A percentile compares a stretch with the other conserved stretches of the same genome.
phyloP scores from a whole-genome alignment of 2,113 vertebrate species.

The Oncorhynchus clarkii region DNA sequence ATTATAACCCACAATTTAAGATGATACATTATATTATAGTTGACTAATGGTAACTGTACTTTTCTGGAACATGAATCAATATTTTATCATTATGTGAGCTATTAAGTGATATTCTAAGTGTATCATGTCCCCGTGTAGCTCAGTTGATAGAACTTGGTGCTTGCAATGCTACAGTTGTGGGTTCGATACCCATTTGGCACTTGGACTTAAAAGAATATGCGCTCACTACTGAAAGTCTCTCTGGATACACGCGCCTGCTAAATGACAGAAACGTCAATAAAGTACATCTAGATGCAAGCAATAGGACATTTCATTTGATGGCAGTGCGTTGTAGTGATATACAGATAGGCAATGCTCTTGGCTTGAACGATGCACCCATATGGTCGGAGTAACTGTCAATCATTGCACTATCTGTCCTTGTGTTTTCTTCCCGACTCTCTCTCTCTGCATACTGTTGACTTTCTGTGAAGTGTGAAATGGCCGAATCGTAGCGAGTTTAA shows the following conservation, averaged over 20 bases:
- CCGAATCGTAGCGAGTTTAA: conserved; percentile 34
- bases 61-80: not conserved
- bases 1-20: not conserved
- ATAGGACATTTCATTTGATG: not conserved
- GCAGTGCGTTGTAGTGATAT: not conserved
- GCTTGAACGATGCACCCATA: conserved; percentile 9
- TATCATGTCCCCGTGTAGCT: too few species aligned
- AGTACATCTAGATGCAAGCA: not conserved
- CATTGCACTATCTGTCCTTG: conserved; percentile 37
- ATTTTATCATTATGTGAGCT: not conserved
- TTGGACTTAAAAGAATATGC: too few species aligned
- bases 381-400: conserved; percentile 49
- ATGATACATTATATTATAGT: too few species aligned
- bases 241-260: too few species aligned
- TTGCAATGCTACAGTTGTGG: too few species aligned
- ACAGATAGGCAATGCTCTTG: not conserved
- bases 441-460: too few species aligned
- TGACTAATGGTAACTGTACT: not conserved
- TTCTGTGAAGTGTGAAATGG: conserved; percentile 32
- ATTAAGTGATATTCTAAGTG: too few species aligned
- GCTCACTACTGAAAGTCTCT: too few species aligned
- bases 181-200: too few species aligned
- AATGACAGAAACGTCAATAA: too few species aligned
- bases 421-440: conserved; percentile 7
- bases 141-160: too few species aligned